Conservation (phyloP, 2,888 invertebrate species). For the Troides aeacus region DNA sequence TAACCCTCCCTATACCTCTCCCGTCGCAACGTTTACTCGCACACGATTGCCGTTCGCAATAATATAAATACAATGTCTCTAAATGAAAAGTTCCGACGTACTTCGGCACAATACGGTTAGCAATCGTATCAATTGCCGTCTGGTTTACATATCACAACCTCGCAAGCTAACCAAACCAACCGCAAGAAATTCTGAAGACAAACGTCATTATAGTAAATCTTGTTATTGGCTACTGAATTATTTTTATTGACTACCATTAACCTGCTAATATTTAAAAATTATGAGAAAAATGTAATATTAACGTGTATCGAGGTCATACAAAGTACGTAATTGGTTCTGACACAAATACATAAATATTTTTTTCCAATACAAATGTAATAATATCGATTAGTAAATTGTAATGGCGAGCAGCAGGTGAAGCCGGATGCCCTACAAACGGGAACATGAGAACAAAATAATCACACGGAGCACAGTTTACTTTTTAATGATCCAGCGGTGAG, state of each 20-base stretch:
- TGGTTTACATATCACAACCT: constrained; percentile 44
- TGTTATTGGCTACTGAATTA: too few relatives aligned
- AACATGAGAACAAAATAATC: constrained; percentile 12
- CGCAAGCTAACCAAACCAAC: too few relatives aligned
- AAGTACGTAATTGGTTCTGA: too few relatives aligned
- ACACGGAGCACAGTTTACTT: constrained; percentile 23
- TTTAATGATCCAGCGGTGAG: constrained; percentile 43
- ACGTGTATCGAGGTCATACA: too few relatives aligned
- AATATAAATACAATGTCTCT: constrained; percentile 48
- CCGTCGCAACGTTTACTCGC: constrained; percentile 48
- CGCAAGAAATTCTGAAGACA: too few relatives aligned
- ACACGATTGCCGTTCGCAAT: constrained; percentile 51
- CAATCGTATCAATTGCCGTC: constrained; percentile 39
- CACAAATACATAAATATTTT: too few relatives aligned
- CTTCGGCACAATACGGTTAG: constrained; percentile 36
- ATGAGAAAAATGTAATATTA: too few relatives aligned
- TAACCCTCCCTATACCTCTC: constrained; percentile 39
- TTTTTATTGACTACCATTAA: too few relatives aligned
- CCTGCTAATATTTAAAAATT: too few relatives aligned
- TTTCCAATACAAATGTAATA: too few relatives aligned
- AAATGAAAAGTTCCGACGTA: constrained; percentile 52
- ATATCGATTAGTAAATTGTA: too few relatives aligned
- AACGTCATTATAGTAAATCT: too few relatives aligned
- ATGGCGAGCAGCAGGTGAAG: constrained; percentile 12
- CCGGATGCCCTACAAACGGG: constrained; percentile 28